These are phyloP conservation scores for Synanthedon formicaeformis DNA, from an alignment of 2,888 invertebrate species.

Conservation along the genomic window DNA sequence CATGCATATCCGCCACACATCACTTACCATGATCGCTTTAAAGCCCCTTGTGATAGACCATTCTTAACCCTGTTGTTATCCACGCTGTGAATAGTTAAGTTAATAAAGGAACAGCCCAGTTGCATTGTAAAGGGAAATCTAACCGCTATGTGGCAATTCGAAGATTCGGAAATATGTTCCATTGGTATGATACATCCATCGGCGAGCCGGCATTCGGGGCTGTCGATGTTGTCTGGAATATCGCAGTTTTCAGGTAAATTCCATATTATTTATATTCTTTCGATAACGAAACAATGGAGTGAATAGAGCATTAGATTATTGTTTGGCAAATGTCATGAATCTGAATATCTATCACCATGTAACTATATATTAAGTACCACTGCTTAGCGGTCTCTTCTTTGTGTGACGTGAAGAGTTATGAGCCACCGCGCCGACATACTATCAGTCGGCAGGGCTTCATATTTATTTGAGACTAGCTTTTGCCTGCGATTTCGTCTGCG, in stretches of 20 bases:
- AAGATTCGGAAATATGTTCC: constrained; percentile 83
- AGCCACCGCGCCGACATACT: too few relatives aligned
- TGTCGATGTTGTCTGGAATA: constrained; percentile 56
- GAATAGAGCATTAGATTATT: too few relatives aligned
- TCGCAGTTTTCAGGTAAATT: constrained; percentile 56
- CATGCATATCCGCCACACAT: constrained; percentile 36
- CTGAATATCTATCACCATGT: too few relatives aligned
- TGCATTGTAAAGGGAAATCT: not conserved
- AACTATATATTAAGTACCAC: too few relatives aligned
- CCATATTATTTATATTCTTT: too few relatives aligned
- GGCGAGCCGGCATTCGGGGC: constrained; percentile 79
- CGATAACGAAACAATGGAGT: too few relatives aligned
- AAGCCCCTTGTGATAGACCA: constrained; percentile 30
- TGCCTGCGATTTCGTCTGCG: too few relatives aligned
- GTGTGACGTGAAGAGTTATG: too few relatives aligned
- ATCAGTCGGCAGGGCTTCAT: too few relatives aligned
- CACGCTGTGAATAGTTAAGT: constrained; percentile 1
- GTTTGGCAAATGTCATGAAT: too few relatives aligned
- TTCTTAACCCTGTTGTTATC: constrained; percentile 1
- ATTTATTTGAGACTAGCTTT: too few relatives aligned
- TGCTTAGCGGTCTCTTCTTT: too few relatives aligned
- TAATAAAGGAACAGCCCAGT: not conserved
- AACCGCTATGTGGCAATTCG: constrained; percentile 74
- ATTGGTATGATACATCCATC: constrained; percentile 84
- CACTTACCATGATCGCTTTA: constrained; percentile 41